Evolutionary conservation across 2,888 invertebrate species (phyloP), one percentile per base, ranked within the genome.

Genomic region (Brenthis ino): DNA sequence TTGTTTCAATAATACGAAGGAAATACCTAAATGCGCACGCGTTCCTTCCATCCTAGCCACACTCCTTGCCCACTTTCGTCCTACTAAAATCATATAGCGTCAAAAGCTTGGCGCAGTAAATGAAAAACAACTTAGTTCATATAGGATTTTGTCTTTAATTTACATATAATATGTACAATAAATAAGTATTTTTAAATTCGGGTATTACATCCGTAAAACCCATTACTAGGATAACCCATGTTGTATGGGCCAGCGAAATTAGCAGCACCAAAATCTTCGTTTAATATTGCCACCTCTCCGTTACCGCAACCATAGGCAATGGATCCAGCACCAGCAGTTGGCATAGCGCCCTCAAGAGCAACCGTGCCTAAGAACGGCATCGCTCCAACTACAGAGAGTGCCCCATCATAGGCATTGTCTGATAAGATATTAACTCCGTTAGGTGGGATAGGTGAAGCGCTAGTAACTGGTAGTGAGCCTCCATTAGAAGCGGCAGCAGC

Each of bases 381-480:
- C 55, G 76, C 68, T 43, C 80, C 80, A 14, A 64, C 28, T 24
- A 77, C 74, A 28, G 67, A 57, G 6, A 82, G 61, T 12, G 75
- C 64, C 0, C 82, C 82, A 71, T 79, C 77, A 54, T 80, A 78
- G 2, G 68, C 70, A 63, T 82, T 83, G 14, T 80, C 80, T 65
- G 82, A 80, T 3, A 74, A 47, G 3, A 78, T 71, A 48, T 73
- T 64, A 33, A 79, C 64, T 16, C 80, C 79, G 37, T 50, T 73
- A 37, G 76, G 77, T 11, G 76, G 64, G 61, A 74, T 71, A 12
- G 77, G 71, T 13, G 80, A 80, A 48, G 72, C 57, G 61, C 83
- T 83, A 63, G 80, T 77, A 3, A 81, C 76, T n/a, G 76, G 68
- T 8, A 78, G 65, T 14, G 73, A 75, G 12, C 75, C 75, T 1